These are phyloP conservation scores for Polyommatus icarus DNA, from an alignment of 2,888 invertebrate genomes.

Conservation along the genomic window DNA sequence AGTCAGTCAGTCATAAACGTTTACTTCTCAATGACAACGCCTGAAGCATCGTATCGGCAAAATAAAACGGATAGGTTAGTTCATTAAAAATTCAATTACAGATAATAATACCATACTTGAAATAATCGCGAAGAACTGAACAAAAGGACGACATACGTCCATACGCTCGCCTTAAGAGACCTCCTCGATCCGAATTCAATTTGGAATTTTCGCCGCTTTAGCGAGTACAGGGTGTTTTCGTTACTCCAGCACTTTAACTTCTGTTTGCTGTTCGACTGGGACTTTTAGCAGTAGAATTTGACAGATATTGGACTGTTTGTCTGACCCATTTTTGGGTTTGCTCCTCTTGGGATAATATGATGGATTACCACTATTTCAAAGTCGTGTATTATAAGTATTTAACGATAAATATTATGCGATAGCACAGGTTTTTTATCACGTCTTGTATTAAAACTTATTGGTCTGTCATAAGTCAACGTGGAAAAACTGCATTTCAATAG, in stretches of 20 bases:
- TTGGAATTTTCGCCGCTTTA: slow-evolving; percentile 34
- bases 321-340: background rate
- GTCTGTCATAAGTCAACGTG: no score
- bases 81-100: no score
- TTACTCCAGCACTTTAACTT: slow-evolving; percentile 8
- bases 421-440: no score
- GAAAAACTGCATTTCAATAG: no score
- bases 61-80: no score
- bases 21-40: no score
- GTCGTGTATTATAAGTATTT: no score
- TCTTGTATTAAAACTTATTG: no score
- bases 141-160: slow-evolving; percentile 27
- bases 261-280: background rate
- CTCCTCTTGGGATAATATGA: background rate
- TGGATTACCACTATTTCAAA: no score
- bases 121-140: background rate
- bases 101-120: background rate
- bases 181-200: slow-evolving; percentile 34
- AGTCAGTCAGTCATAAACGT: no score
- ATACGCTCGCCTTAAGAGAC: slow-evolving; percentile 32
- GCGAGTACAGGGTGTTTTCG: slow-evolving; percentile 31
- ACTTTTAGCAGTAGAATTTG: background rate
- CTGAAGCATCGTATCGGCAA: no score
- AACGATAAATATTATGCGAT: no score
- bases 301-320: background rate